Conservation (phyloP, 2,888 invertebrate species). For the Cataglyphis rosenhaueri region DNA sequence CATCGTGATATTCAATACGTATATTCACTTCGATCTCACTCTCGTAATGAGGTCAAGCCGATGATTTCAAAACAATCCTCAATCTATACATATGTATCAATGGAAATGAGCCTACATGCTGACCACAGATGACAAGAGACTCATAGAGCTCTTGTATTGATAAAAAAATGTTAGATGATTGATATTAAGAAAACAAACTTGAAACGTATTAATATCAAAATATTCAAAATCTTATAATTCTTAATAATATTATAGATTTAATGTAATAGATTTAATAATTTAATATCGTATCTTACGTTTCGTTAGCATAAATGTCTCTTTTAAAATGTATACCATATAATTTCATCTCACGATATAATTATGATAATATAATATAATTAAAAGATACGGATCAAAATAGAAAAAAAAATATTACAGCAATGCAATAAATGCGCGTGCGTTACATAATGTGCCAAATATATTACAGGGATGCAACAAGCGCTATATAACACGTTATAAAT, state of each 20-base stretch:
- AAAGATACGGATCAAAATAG: background rate
- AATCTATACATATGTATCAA: constrained; percentile 19
- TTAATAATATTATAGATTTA: background rate
- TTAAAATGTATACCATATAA: background rate
- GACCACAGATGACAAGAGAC: constrained; percentile 22
- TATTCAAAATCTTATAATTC: background rate
- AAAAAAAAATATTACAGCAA: background rate
- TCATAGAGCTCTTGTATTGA: constrained; percentile 6
- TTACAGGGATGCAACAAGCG: background rate
- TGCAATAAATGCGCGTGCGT: background rate
- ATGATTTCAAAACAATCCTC: constrained; percentile 36
- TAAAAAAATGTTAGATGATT: background rate
- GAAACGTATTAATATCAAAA: background rate
- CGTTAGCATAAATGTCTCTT: background rate
- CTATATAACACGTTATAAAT: constrained; percentile 22
- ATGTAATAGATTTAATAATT: background rate
- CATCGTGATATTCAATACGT: constrained; percentile 11
- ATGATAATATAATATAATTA: background rate
- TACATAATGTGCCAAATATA: background rate
- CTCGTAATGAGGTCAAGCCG: constrained; percentile 33
- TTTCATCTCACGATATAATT: background rate
- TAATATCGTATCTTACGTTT: background rate
- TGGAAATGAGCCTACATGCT: background rate
- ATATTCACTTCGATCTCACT: constrained; percentile 18
- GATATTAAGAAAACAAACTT: background rate